Evolutionary conservation across 1,140 invertebrate genomes (phyloP).

Genomic region (Propsilocerus akamusi): DNA sequence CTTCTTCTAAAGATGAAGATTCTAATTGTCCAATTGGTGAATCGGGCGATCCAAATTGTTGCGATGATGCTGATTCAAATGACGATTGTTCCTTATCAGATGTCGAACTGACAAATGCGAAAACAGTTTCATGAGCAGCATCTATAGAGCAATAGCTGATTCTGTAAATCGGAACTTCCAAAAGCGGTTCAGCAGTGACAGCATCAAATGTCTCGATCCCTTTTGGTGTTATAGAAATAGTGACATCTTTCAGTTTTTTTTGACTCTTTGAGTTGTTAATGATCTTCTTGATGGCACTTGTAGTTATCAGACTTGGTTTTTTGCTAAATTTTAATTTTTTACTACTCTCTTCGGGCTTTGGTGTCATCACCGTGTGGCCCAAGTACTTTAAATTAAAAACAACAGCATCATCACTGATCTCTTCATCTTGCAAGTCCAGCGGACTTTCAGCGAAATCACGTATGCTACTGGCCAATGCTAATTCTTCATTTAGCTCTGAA

Average conservation of each 20-base stretch:
- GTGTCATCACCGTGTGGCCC: slow-evolving; percentile 38
- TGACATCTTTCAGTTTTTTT: slow-evolving; percentile 52
- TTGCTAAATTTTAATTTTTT: slow-evolving; percentile 21
- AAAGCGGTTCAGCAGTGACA: slow-evolving; percentile 44
- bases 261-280: slow-evolving; percentile 35
- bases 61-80: neutral
- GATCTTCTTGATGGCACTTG: slow-evolving; percentile 50
- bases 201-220: slow-evolving; percentile 55
- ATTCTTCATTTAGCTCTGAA: slow-evolving; percentile 60
- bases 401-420: slow-evolving; percentile 31
- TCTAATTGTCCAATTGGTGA: neutral
- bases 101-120: slow-evolving; percentile 51
- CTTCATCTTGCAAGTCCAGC: slow-evolving; percentile 25
- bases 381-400: slow-evolving; percentile 50
- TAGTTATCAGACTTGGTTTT: slow-evolving; percentile 23
- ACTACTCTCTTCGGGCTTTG: slow-evolving; percentile 29
- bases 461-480: slow-evolving; percentile 46
- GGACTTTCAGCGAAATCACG: slow-evolving; percentile 25
- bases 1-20: slow-evolving; percentile 36
- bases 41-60: neutral
- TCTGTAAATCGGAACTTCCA: slow-evolving; percentile 71
- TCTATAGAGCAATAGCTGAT: slow-evolving; percentile 83
- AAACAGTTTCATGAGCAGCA: slow-evolving; percentile 60
- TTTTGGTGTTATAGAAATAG: slow-evolving; percentile 46
- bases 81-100: slow-evolving; percentile 8